Conservation (phyloP, 2,113 vertebrate species). For the Argyrosomus japonicus region DNA sequence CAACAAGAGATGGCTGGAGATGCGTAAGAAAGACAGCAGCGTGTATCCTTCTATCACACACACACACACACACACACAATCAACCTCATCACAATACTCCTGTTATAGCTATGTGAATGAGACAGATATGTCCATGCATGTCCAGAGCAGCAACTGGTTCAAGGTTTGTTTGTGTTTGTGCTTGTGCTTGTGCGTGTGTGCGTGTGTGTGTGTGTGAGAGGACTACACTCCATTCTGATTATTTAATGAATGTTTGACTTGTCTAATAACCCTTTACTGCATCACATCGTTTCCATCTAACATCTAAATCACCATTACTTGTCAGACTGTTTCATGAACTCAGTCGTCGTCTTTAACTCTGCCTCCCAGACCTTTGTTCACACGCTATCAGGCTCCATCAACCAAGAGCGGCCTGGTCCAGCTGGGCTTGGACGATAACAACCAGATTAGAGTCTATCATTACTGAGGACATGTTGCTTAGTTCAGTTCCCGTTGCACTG, state of each 20-base stretch:
- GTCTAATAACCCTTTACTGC: background rate
- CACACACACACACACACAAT: background rate
- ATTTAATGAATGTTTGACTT: background rate
- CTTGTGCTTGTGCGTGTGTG: no score
- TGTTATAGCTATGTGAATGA: background rate
- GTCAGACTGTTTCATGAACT: background rate
- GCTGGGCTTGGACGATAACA: slow-evolving; percentile 90
- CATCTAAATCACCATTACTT: background rate
- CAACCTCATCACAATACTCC: background rate
- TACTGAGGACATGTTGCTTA: slow-evolving; percentile 75
- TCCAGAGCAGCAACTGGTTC: no score
- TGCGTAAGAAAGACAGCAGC: slow-evolving; percentile 85
- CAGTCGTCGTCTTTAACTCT: slow-evolving; percentile 77
- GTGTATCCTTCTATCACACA: slow-evolving; percentile 89
- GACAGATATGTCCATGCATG: no score
- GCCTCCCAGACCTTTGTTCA: slow-evolving; percentile 85
- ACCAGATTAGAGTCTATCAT: slow-evolving; percentile 88
- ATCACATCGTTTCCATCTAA: background rate
- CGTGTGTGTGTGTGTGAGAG: no score
- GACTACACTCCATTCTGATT: background rate
- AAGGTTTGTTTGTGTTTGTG: no score
- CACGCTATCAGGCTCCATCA: slow-evolving; percentile 60
- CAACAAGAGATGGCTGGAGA: slow-evolving; percentile 92
- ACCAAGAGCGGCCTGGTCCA: slow-evolving; percentile 82
- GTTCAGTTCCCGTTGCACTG: background rate